These are phyloP conservation scores for Plagiodera versicolora DNA, from an alignment of 2,888 invertebrate species.

Conservation along the genomic window DNA sequence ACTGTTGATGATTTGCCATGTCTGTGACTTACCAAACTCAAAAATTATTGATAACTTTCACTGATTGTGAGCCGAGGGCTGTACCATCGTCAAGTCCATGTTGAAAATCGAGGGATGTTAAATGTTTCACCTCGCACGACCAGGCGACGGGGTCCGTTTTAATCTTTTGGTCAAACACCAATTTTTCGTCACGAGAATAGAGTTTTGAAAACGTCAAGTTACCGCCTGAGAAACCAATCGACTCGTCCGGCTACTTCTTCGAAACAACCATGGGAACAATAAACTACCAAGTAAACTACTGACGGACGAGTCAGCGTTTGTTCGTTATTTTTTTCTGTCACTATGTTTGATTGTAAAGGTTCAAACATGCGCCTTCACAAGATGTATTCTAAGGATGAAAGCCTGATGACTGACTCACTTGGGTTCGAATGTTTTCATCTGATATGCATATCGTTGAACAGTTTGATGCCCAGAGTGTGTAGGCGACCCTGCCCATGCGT, in stretches of 20 bases:
- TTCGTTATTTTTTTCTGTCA: not conserved
- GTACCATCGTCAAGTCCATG: conserved; percentile 17
- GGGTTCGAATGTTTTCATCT: too few relatives aligned
- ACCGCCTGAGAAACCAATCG: not conserved
- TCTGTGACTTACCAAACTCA: conserved; percentile 7
- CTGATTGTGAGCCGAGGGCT: conserved; percentile 31
- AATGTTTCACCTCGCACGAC: conserved; percentile 16
- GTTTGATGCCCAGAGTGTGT: too few relatives aligned
- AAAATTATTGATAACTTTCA: conserved; percentile 13
- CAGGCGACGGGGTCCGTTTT: conserved; percentile 23
- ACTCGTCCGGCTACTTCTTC: not conserved
- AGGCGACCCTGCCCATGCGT: too few relatives aligned
- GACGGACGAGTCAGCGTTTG: not conserved
- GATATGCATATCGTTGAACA: too few relatives aligned
- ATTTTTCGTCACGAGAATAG: conserved; percentile 9
- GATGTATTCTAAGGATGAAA: too few relatives aligned
- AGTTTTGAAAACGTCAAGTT: not conserved
- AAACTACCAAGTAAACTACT: not conserved
- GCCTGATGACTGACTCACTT: too few relatives aligned
- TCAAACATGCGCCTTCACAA: too few relatives aligned
- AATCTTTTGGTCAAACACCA: conserved; percentile 18
- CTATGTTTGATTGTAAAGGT: not conserved
- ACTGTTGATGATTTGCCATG: not conserved
- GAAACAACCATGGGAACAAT: not conserved
- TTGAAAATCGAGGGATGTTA: conserved; percentile 14